These are phyloP conservation scores for Drosophila ohnishii DNA, from an alignment of 1,140 invertebrate species.

Conservation along the genomic window DNA sequence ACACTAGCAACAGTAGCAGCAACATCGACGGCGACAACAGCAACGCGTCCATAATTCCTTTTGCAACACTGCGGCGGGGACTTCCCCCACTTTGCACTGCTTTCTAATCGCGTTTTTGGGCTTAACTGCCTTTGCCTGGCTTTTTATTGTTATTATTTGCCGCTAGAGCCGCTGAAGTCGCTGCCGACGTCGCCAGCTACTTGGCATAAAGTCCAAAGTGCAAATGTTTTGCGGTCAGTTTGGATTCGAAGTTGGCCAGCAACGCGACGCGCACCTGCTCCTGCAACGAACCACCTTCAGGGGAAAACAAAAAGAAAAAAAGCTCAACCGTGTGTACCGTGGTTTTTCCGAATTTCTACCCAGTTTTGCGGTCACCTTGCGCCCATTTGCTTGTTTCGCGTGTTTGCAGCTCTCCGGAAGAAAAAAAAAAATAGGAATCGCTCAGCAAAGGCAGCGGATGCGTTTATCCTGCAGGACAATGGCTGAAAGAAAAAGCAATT, in stretches of 20 bases:
- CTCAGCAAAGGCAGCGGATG: conserved; percentile 22
- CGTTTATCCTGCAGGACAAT: conserved; percentile 42
- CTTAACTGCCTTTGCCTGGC: conserved; percentile 60
- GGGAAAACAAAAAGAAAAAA: background rate
- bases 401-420: conserved; percentile 8
- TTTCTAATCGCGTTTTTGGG: conserved; percentile 62
- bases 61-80: conserved; percentile 64
- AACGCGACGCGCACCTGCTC: conserved; percentile 66
- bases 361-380: conserved; percentile 26
- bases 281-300: conserved; percentile 7
- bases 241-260: conserved; percentile 73
- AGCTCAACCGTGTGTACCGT: conserved; percentile 8
- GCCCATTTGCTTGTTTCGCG: conserved; percentile 34
- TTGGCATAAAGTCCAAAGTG: conserved; percentile 75
- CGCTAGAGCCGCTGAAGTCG: conserved; percentile 41
- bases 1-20: conserved; percentile 18
- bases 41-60: conserved; percentile 67
- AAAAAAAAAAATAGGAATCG: conserved; percentile 1
- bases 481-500: conserved; percentile 54
- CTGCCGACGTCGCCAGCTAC: conserved; percentile 47
- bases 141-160: conserved; percentile 78
- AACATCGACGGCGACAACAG: conserved; percentile 26
- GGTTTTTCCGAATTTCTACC: conserved; percentile 25
- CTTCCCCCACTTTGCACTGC: conserved; percentile 19
- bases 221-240: conserved; percentile 81